Base-by-base conservation (phyloP, 2,888 invertebrate species). In the Tineola bisselliella region DNA sequence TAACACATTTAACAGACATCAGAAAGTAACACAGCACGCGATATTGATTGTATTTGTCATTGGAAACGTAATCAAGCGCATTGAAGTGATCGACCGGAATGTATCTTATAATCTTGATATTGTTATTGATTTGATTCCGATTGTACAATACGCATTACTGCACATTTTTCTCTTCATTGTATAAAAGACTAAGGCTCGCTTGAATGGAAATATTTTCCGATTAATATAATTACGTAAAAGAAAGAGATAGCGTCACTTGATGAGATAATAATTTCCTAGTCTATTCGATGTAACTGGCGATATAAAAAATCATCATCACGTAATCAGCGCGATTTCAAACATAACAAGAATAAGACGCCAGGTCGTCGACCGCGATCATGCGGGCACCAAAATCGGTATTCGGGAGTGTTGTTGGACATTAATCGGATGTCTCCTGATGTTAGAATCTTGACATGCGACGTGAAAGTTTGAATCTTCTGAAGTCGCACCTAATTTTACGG, bases 341-440 rank as follows among this genome's bases (percentile, higher is more conserved):
- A n/a, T 10, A 48, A 17, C 13, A 48, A 48, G 48, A 48, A 48
- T 48, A 48, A 48, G 17, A 8, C 15, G 8, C 2, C 48, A 48
- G 84, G 81, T 79, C 79, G 66, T 31, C 65, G 80, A 81, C 79
- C 81, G 64, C 70, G 63, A 38, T 62, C 68, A 76, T 79, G 79
- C 78, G 78, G 79, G 80, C 75, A 72, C 77, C 79, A 68, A 81
- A 81, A 83, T 83, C 74, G 74, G 81, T 73, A 76, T 74, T 69
- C 69, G 70, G 69, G 70, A 25, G 17, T 44, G 30, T 60, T 68
- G 69, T 71, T 69, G 70, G 78, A 78, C 80, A 79, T 80, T 81
- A 81, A 81, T 84, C 80, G 79, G 74, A 74, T 73, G 76, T 71
- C 72, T 67, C 69, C 68, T 71, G 69, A 69, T 70, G 38, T 38